phyloP scores from a whole-genome alignment of 2,797 vertebrate species.

The Etheostoma perlongum region DNA sequence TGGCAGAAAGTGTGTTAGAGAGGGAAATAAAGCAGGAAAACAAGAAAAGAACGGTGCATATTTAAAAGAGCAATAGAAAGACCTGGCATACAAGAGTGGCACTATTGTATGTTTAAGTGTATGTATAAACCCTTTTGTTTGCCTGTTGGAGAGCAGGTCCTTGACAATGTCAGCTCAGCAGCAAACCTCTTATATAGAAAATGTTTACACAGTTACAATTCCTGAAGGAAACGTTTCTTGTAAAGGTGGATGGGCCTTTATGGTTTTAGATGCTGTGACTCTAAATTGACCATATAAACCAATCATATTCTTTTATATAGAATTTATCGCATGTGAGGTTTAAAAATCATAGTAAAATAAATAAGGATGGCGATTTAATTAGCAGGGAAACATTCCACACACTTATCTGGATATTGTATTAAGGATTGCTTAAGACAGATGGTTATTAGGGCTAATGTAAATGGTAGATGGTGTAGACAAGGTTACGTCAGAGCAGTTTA shows the following conservation, averaged over 20 bases:
- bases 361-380: slow-evolving; percentile 9
- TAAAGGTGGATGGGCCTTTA: slow-evolving; percentile 6
- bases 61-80: slow-evolving; percentile 51
- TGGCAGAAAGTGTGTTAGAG: slow-evolving; percentile 38
- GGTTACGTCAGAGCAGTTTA: not conserved
- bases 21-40: slow-evolving; percentile 24
- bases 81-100: slow-evolving; percentile 38
- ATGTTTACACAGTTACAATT: slow-evolving; percentile 4
- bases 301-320: not conserved
- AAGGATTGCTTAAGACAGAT: not conserved
- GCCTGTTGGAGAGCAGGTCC: slow-evolving; percentile 5
- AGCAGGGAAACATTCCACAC: slow-evolving; percentile 5
- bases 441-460: not conserved
- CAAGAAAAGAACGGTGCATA: slow-evolving; percentile 38
- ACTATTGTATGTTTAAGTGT: slow-evolving; percentile 27
- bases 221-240: not conserved
- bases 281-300: not conserved
- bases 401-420: slow-evolving; percentile 17
- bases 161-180: not conserved
- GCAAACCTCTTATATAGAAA: slow-evolving; percentile 4
- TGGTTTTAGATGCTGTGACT: not conserved
- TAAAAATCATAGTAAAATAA: slow-evolving; percentile 3
- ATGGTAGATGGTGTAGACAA: not conserved
- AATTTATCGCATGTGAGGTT: not conserved
- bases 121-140: slow-evolving; percentile 22